phyloP scores from a whole-genome alignment of 2,113 vertebrate genomes.

The Coryphaenoides rupestris region DNA sequence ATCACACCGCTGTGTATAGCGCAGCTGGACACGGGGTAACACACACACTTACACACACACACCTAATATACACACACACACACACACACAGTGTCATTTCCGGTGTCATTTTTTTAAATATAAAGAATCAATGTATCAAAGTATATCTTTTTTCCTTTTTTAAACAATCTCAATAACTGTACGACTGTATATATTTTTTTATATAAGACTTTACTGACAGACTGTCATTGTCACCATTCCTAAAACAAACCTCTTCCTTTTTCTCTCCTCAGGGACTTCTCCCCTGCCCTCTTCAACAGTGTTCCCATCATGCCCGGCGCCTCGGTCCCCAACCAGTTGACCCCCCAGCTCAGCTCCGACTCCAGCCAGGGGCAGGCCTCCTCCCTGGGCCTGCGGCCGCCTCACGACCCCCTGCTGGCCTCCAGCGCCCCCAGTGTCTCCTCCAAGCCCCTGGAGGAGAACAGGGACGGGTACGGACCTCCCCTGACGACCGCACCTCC shows the following conservation, averaged over 20 bases:
- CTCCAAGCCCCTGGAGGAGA: slow-evolving; percentile 80
- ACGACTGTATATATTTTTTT: no score
- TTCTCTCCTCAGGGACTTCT: slow-evolving; percentile 84
- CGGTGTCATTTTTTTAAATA: no score
- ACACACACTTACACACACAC: slow-evolving; percentile 1
- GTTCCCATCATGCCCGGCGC: slow-evolving; percentile 90
- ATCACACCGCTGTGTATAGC: slow-evolving; percentile 98
- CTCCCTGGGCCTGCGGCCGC: slow-evolving; percentile 78
- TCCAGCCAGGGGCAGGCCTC: slow-evolving; percentile 76
- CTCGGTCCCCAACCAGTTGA: slow-evolving; percentile 86
- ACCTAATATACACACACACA: not conserved
- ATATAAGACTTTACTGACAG: no score
- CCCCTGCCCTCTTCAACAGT: slow-evolving; percentile 96
- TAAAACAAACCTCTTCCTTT: not conserved
- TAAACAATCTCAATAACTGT: no score
- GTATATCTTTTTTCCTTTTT: no score
- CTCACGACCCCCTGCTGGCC: slow-evolving; percentile 75
- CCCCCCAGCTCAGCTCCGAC: slow-evolving; percentile 86
- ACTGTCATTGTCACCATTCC: no score
- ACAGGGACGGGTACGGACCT: slow-evolving; percentile 80
- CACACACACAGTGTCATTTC: not conserved
- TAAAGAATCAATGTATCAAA: no score
- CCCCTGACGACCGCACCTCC: no score
- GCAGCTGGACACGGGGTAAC: slow-evolving; percentile 96
- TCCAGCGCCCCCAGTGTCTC: slow-evolving; percentile 48